Conservation (phyloP, 2,888 invertebrate genomes). For the Spialia ferax region DNA sequence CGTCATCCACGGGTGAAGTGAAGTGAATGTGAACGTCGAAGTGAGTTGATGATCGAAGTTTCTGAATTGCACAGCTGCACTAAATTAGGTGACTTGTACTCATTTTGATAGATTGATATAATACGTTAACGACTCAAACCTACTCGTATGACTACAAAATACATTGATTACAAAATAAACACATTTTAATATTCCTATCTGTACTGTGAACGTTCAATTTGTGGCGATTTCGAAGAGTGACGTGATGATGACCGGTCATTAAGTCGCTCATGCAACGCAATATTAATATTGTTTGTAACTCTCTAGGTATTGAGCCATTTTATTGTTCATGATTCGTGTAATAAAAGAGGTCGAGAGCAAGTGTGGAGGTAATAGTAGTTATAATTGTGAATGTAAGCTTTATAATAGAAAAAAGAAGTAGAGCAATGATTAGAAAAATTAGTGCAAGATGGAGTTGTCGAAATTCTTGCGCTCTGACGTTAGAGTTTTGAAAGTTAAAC, state of each 20-base stretch:
- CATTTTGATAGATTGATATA: no score
- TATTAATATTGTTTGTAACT: constrained; percentile 19
- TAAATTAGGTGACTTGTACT: no score
- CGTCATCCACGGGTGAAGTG: no score
- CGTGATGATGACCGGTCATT: constrained; percentile 28
- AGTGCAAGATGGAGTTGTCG: no score
- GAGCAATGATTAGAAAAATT: no score
- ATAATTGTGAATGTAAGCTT: not conserved
- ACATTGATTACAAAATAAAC: constrained; percentile 15
- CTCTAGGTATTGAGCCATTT: constrained; percentile 22
- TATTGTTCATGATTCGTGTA: constrained; percentile 17
- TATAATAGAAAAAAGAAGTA: not conserved
- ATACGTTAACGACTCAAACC: no score
- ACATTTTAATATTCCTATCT: not conserved
- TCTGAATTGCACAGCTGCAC: no score
- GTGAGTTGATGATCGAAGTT: no score
- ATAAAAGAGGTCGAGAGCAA: constrained; percentile 1
- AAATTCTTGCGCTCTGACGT: no score
- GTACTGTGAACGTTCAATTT: not conserved
- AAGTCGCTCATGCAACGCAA: constrained; percentile 16
- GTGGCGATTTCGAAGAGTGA: constrained; percentile 10
- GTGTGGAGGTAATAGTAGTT: not conserved
- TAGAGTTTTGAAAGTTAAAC: no score
- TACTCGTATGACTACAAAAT: no score
- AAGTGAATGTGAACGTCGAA: no score